Base-by-base conservation (phyloP, 2,888 invertebrate genomes). In the Amphimallon solstitiale region DNA sequence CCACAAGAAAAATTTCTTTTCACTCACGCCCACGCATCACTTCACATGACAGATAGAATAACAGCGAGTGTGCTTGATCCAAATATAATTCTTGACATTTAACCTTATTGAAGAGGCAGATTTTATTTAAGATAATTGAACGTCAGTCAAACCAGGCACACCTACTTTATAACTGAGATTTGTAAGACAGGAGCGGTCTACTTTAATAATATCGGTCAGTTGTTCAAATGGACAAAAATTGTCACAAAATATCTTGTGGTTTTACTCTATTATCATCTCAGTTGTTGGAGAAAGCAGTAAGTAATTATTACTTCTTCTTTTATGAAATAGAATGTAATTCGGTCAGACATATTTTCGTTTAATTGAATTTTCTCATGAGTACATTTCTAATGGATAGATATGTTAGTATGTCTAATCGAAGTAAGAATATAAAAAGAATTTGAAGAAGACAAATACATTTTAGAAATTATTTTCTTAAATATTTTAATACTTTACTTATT, bases 81-180 rank as follows among this genome's bases (percentile, higher is more conserved):
- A 17, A 51, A 35, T 51, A 35, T 15, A 35, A 35, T 51, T 51
- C 51, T 15, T 51, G 51, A 35, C 35, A 51, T 51, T 51, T 51
- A 35, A 51, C 51, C 51, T 51, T 51, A 51, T 51, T 12, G 49
- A 51, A 51, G 34, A 34, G 34, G 49, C 49, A 34, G 34, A 51
- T 34, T 51, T 35, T 51, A 51, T 35, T 51, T 15, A 17, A 51
- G 51, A 51, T 51, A 51, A 51, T 51, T 34, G 34, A 15, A 35
- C 15, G 51, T 51, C 35, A 51, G 51, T 51, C 51, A 51, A 51
- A 51, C 35, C 35, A 51, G 51, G 15, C 51, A 51, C 51, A 35
- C 51, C 51, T 51, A 51, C 35, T 29, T 51, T 51, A 35, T 15
- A 51, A 35, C 35, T 51, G 29, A 51, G 15, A 51, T 34, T 51